Conservation (phyloP, 2,113 vertebrate species). For the Leptosomus discolor region DNA sequence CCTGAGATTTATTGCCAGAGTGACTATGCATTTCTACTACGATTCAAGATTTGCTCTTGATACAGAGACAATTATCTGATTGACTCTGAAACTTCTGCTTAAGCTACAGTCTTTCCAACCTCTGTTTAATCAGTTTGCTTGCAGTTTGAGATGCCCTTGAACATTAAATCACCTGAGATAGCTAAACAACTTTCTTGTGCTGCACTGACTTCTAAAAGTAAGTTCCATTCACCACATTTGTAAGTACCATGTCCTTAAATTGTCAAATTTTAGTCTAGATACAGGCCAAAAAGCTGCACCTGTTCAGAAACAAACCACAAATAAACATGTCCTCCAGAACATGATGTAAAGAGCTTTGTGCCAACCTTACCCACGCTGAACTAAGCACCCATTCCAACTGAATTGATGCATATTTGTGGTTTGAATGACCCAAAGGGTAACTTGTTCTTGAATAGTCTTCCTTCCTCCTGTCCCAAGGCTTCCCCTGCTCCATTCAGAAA, state of each 20-base stretch:
- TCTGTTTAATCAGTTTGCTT: neutral
- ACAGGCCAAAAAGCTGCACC: neutral
- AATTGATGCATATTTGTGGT: neutral
- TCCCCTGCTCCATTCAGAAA: neutral
- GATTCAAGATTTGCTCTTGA: neutral
- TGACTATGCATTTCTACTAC: neutral
- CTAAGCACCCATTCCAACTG: neutral
- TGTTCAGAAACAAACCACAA: neutral
- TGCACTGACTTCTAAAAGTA: neutral
- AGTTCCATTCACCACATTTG: neutral
- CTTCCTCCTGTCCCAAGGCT: neutral
- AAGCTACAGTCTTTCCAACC: neutral
- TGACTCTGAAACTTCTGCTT: neutral
- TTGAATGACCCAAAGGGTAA: neutral
- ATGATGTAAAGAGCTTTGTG: neutral
- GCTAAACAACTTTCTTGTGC: neutral
- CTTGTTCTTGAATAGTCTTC: neutral
- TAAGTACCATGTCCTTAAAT: neutral
- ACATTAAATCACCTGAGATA: neutral
- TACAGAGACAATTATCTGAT: neutral
- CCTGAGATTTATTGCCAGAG: neutral
- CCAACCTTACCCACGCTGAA: neutral
- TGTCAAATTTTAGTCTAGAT: neutral
- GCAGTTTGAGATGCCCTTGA: neutral
- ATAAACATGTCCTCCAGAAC: neutral